Evolutionary conservation across 2,113 vertebrate genomes (phyloP), one percentile per base, ranked within the genome.

Genomic region (Neotoma lepida): DNA sequence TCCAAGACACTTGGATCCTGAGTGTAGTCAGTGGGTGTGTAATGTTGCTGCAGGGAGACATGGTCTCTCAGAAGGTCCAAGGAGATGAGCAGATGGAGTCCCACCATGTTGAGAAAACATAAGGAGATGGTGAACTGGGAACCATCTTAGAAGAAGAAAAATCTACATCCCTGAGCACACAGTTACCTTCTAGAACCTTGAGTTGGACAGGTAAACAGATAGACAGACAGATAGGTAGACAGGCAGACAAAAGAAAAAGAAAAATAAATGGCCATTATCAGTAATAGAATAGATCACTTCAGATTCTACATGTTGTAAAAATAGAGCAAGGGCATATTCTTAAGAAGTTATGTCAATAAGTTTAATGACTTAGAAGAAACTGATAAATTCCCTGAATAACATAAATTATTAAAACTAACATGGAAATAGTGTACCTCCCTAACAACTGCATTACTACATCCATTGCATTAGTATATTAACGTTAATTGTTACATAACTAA

Each of bases 271-370:
- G 54, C 46, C 39, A 71, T 20, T n/a, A 58, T 44, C 7, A 54
- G 73, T 35, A 86, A 64, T 58, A 63, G 66, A 35, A 54, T 58
- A 35, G 30, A 87, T 41, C 9, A 77, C 15, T 44, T 5, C 2
- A 44, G 44, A 82, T 9, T 93, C 78, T 39, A 30, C 7, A 86
- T 76, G 87, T 93, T 76, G 87, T 93, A 76, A 81, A 93, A 95
- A 77, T 76, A 64, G 18, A 51, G 5, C 49, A 85, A 76, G 22
- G 46, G 7, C 2, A 22, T 49, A 44, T 56, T 66, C 63, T 41
- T 9, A 17, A 74, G 22, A 44, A 71, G 35, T n/a, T 81, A n/a
- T 39, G 18, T 28, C 77, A 95, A 88, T 51, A 80, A 56, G 81
- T 76, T 63, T 74, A 46, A 74, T 51, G 74, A 66, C 10, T 30